Conservation (phyloP, 2,797 vertebrate species). For the Danio kyathit region DNA sequence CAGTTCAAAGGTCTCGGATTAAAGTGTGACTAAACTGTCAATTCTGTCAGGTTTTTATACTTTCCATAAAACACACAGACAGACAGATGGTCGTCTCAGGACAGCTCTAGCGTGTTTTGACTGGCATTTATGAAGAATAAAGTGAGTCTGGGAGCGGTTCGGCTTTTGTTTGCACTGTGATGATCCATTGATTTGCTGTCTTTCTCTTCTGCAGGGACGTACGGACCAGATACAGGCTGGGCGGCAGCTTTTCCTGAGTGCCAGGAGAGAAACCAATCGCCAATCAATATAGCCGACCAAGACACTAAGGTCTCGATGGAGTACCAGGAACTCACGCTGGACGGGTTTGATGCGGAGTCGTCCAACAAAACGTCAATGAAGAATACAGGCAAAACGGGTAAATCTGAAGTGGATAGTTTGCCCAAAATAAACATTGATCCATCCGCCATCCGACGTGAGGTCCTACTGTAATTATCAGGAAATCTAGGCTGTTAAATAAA, state of each 20-base stretch:
- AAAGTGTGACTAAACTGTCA: constrained; percentile 43
- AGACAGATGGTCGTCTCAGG: constrained; percentile 9
- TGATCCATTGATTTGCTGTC: constrained; percentile 52
- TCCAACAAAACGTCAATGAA: constrained; percentile 99
- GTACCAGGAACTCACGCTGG: constrained; percentile 90
- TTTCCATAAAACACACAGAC: constrained; percentile 21
- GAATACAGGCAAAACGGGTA: constrained; percentile 97
- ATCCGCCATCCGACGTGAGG: background rate
- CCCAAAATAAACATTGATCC: background rate
- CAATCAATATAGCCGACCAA: constrained; percentile 90
- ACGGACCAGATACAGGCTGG: constrained; percentile 94
- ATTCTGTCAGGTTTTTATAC: constrained; percentile 18
- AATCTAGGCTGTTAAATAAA: background rate
- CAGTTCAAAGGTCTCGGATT: constrained; percentile 47
- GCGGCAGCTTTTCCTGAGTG: constrained; percentile 87
- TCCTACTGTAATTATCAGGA: background rate
- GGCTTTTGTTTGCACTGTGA: constrained; percentile 26
- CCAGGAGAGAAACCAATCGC: constrained; percentile 90
- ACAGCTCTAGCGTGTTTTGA: constrained; percentile 36
- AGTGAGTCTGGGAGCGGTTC: constrained; percentile 13
- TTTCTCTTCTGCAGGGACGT: constrained; percentile 78
- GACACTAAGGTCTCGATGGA: constrained; percentile 85
- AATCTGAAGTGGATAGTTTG: background rate
- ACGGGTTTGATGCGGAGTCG: constrained; percentile 90
- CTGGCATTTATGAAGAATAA: constrained; percentile 23